These are phyloP conservation scores for Equus przewalskii DNA, from an alignment of 2,113 vertebrate species.

Conservation along the genomic window DNA sequence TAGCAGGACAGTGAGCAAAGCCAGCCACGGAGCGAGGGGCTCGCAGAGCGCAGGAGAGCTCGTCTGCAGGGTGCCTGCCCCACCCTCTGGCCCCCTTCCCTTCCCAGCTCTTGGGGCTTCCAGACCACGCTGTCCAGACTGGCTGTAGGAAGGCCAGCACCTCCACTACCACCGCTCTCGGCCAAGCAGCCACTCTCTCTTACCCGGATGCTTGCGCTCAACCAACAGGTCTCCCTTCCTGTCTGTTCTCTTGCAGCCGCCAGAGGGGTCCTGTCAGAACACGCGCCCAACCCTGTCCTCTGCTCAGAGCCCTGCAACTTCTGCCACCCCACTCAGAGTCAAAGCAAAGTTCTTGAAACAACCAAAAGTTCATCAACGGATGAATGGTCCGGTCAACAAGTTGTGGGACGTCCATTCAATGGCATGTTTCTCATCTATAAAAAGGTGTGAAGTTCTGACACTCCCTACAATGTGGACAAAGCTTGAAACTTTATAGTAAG, in stretches of 20 bases:
- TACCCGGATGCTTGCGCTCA: neutral
- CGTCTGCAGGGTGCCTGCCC: neutral
- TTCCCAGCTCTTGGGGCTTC: neutral
- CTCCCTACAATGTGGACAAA: neutral
- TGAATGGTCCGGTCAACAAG: neutral
- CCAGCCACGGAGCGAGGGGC: neutral
- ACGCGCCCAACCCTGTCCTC: neutral
- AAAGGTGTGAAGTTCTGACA: neutral
- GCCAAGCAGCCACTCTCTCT: neutral
- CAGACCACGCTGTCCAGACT: neutral
- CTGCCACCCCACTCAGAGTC: neutral
- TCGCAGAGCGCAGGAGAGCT: neutral
- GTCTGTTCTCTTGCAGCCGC: no score
- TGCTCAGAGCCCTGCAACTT: neutral
- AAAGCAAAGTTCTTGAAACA: neutral
- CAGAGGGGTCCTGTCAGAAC: no score
- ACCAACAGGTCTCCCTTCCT: neutral
- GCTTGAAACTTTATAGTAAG: no score
- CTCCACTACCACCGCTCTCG: neutral
- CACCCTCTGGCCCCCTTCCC: neutral
- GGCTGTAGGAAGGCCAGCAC: neutral
- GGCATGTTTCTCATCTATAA: neutral
- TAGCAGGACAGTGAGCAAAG: neutral
- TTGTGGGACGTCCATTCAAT: neutral
- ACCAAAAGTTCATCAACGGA: neutral